Evolutionary conservation across 2,888 invertebrate genomes (phyloP), one percentile per base, ranked within the genome.

Genomic region (Steinernema hermaphroditum): DNA sequence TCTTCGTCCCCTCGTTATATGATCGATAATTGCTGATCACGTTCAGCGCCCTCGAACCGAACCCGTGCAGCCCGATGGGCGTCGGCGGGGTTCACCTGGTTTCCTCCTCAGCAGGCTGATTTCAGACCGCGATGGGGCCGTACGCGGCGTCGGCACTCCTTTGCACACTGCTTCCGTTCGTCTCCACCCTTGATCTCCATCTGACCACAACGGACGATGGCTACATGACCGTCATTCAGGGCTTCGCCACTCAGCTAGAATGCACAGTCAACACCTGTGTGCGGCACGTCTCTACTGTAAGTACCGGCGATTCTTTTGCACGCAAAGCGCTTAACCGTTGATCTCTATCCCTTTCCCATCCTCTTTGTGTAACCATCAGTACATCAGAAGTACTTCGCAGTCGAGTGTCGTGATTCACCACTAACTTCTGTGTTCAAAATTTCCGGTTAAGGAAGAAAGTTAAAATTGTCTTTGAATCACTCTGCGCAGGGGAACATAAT

Each of bases 241-340:
- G 85, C 24, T 85, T 85, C 71, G 81, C 85, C 9, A 82, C 82
- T 14, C 81, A 82, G 71, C 69, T 85, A 27, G 82, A 85, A 68
- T 85, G 85, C 72, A 77, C 82, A 22, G 72, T 85, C 34, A 81
- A 82, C 73, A 78, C 80, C 8, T 85, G 85, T 71, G 69, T 54
- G 44, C n/a, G 57, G 14, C 29, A 44, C 27, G n/a, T 70, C 70
- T 29, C 54, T 46, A 68, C 32, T 43, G 68, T 62, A 49, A 29
- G 29, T 44, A 34, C 12, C 16, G n/a, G 12, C 16, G 6, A 2
- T 8, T 62, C n/a, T 46, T 37, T 1, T 1, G 24, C 16, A n/a
- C 19, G n/a, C 16, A 44, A n/a, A n/a, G n/a, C n/a, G n/a, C n/a
- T n/a, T n/a, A n/a, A n/a, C n/a, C n/a, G n/a, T n/a, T n/a, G n/a